phyloP scores from a whole-genome alignment of 2,113 vertebrate species.

The Pseudopodoces humilis region DNA sequence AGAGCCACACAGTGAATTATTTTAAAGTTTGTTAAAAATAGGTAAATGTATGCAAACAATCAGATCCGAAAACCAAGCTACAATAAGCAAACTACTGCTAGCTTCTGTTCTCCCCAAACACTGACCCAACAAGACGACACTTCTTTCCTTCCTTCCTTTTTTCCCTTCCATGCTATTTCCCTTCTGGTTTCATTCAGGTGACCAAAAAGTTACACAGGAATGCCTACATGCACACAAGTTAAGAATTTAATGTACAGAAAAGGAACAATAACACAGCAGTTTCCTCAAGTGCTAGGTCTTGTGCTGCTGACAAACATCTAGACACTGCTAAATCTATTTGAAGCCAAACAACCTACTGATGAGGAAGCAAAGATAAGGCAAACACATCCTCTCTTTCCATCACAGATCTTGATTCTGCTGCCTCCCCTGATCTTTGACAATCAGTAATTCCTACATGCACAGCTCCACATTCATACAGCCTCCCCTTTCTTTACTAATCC shows the following conservation, averaged over 20 bases:
- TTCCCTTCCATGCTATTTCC: background rate
- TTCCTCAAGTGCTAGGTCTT: background rate
- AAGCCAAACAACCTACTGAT: background rate
- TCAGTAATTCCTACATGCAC: background rate
- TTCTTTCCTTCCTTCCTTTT: background rate
- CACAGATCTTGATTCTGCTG: background rate
- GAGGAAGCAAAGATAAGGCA: background rate
- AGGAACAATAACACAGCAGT: background rate
- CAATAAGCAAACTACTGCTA: background rate
- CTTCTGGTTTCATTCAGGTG: background rate
- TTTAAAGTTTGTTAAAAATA: background rate
- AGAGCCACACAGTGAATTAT: background rate
- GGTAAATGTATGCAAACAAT: background rate
- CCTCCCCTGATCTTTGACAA: background rate
- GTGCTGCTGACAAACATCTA: background rate
- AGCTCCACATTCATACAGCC: background rate
- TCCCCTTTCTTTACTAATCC: background rate
- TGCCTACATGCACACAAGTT: background rate
- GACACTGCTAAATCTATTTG: background rate
- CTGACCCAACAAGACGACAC: background rate
- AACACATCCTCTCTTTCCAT: background rate
- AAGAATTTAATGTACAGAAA: background rate
- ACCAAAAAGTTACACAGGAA: background rate
- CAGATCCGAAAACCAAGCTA: background rate
- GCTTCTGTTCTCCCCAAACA: background rate